Conservation (phyloP, 2,113 vertebrate genomes). For the Chinchilla lanigera region DNA sequence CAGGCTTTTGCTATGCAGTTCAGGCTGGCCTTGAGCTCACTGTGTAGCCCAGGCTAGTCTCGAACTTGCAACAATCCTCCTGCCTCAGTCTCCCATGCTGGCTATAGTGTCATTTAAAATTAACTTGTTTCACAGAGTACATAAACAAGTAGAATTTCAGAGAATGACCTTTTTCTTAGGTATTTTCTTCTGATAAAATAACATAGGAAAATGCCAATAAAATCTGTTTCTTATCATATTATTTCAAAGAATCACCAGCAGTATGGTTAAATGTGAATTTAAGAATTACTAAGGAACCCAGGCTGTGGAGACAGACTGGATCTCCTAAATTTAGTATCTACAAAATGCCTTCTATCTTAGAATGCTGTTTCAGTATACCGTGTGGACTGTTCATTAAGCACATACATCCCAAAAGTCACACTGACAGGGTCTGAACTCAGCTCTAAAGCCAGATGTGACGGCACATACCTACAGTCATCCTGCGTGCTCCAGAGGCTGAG, state of each 20-base stretch:
- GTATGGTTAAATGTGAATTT: constrained; percentile 14
- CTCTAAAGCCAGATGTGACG: background rate
- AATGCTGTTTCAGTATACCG: background rate
- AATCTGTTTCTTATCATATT: background rate
- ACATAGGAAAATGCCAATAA: constrained; percentile 22
- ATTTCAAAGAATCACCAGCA: constrained; percentile 11
- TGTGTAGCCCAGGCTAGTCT: no score
- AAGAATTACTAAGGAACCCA: constrained; percentile 35
- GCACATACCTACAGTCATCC: background rate
- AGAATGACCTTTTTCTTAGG: background rate
- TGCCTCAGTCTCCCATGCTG: no score
- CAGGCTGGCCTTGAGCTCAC: no score
- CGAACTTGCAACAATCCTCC: no score
- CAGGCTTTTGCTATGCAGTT: no score
- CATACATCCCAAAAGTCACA: background rate
- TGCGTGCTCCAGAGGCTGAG: background rate
- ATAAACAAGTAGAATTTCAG: background rate
- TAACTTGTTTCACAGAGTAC: background rate
- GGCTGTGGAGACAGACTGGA: background rate
- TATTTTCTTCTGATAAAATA: constrained; percentile 7
- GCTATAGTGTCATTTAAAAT: constrained; percentile 34
- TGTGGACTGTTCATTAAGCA: background rate
- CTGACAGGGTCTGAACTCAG: background rate
- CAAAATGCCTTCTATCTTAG: constrained; percentile 17
- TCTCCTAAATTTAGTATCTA: background rate